phyloP scores from a whole-genome alignment of 1,140 invertebrate species.

The Sinonovacula constricta region DNA sequence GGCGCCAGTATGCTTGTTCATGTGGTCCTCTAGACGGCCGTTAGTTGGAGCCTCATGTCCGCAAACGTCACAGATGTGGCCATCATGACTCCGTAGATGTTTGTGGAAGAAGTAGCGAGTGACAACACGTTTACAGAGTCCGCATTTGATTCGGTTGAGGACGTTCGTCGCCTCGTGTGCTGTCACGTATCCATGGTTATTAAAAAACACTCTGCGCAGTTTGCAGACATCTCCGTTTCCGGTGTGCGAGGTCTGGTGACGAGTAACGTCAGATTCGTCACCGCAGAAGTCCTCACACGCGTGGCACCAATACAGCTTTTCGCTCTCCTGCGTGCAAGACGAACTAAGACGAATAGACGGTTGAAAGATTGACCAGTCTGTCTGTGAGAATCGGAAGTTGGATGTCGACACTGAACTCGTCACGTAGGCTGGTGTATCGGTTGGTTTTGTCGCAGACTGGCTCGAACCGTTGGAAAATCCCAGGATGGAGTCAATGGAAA shows the following conservation, averaged over 20 bases:
- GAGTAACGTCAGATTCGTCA: background rate
- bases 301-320: background rate
- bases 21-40: background rate
- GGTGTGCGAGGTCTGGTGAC: background rate
- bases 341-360: background rate
- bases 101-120: background rate
- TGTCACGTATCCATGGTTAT: background rate
- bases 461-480: background rate
- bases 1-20: background rate
- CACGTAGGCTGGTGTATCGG: too few relatives aligned
- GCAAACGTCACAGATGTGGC: background rate
- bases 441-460: background rate
- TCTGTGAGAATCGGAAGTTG: background rate
- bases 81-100: background rate
- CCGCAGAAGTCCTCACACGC: background rate
- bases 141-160: background rate
- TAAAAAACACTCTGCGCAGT: background rate
- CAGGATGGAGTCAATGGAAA: slow-evolving; percentile 3
- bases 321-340: background rate
- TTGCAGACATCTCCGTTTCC: background rate
- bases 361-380: background rate
- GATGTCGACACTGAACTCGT: background rate
- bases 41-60: background rate
- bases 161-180: background rate
- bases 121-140: background rate